A percentile compares a stretch with the other conserved stretches of the same genome.
These are phyloP conservation scores for Nomada fabriciana DNA, from an alignment of 2,888 invertebrate genomes.

Conservation along the genomic window DNA sequence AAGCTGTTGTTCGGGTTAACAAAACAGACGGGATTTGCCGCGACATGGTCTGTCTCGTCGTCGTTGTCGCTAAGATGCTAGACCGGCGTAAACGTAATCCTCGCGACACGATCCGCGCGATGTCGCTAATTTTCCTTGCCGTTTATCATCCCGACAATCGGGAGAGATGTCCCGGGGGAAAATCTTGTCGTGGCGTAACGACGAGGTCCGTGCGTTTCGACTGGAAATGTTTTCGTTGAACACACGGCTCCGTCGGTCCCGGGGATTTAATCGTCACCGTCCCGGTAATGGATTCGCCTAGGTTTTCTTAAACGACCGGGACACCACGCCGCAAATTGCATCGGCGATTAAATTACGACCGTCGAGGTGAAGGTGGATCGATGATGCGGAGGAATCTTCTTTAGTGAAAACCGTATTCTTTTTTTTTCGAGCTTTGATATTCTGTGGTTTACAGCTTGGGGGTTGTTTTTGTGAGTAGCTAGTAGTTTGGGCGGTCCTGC, in stretches of 20 bases:
- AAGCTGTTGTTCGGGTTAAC: conserved; percentile 30
- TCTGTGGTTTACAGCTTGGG: no score
- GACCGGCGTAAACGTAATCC: conserved; percentile 17
- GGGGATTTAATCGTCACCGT: conserved; percentile 47
- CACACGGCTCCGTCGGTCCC: not conserved
- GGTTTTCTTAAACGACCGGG: conserved; percentile 47
- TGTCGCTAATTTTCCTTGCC: conserved; percentile 41
- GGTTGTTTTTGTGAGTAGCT: no score
- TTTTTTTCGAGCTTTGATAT: no score
- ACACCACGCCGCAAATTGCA: conserved; percentile 51
- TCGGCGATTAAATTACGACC: conserved; percentile 59
- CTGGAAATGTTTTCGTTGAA: conserved; percentile 12
- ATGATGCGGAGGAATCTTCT: conserved; percentile 51
- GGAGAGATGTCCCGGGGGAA: conserved; percentile 12
- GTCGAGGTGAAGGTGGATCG: conserved; percentile 27
- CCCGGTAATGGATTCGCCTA: conserved; percentile 48
- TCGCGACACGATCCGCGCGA: conserved; percentile 22
- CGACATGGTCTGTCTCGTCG: not conserved
- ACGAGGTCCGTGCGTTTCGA: not conserved
- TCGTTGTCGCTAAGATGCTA: not conserved
- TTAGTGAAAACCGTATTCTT: no score
- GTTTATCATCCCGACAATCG: conserved; percentile 51
- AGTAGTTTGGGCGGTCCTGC: no score
- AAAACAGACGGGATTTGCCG: conserved; percentile 36
- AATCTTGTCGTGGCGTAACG: not conserved